These are phyloP conservation scores for Dolichomitus sp. DNA, from an alignment of 2,888 invertebrate species.

Conservation along the genomic window DNA sequence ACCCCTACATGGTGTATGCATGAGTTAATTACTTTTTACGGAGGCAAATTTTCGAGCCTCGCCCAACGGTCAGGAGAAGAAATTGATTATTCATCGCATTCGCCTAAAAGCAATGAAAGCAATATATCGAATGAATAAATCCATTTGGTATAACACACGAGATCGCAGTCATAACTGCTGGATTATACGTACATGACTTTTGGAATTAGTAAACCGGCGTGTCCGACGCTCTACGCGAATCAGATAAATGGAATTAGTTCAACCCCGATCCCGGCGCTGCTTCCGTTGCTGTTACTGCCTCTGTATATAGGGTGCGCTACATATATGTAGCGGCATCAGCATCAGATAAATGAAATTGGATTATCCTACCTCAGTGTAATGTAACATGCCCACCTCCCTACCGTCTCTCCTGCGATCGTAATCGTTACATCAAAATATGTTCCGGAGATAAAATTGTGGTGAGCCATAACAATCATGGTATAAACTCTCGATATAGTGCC, in stretches of 20 bases:
- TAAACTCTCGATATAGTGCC: neutral
- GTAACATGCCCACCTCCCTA: neutral
- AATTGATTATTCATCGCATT: constrained; percentile 58
- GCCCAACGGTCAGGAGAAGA: constrained; percentile 3
- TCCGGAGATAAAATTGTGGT: constrained; percentile 27
- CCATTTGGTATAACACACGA: constrained; percentile 25
- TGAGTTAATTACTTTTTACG: constrained; percentile 40
- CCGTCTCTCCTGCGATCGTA: constrained; percentile 9
- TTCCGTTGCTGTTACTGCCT: constrained; percentile 23
- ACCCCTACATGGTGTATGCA: neutral
- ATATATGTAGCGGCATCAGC: constrained; percentile 24
- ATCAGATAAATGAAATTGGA: constrained; percentile 62
- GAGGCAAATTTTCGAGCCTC: constrained; percentile 30
- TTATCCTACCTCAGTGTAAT: constrained; percentile 51
- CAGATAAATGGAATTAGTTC: constrained; percentile 66
- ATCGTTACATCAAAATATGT: constrained; percentile 51
- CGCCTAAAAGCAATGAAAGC: constrained; percentile 34
- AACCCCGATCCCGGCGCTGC: constrained; percentile 48
- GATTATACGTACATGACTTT: constrained; percentile 50
- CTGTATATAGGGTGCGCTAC: constrained; percentile 3
- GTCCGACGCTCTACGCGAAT: constrained; percentile 49
- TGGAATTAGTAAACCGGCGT: constrained; percentile 50
- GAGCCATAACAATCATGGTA: constrained; percentile 1
- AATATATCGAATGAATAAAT: constrained; percentile 51
- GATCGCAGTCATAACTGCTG: constrained; percentile 44